Evolutionary conservation across 2,888 invertebrate species (phyloP), one percentile per base, ranked within the genome.

Genomic region (Strigamia maritima): DNA sequence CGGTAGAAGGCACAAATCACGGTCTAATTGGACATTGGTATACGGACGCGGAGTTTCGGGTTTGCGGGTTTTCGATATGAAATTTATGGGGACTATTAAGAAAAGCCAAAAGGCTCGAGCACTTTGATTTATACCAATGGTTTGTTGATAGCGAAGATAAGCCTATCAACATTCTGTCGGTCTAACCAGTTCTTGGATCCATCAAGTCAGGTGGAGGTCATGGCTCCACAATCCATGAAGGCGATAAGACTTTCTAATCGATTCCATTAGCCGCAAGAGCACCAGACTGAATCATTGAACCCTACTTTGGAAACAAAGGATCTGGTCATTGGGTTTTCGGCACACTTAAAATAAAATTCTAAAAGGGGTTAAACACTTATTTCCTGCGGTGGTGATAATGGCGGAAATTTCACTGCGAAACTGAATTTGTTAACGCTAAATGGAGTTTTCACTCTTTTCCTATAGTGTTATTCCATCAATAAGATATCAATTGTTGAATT

Each of bases 231-330:
- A 74, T 74, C 74, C 74, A 31, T 74, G 74, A 74, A 74, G 74
- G 28, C 74, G 74, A 74, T 74, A 74, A 74, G 74, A 31, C 74
- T 19, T 28, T 74, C 74, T 31, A 74, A 74, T 74, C 74, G 74
- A 74, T 74, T 74, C 74, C 74, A 74, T 74, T 74, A 74, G 74
- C 74, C 74, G 31, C 49, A 49, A 49, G 49, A 49, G 49, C 49
- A 49, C 49, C 49, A 49, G 49, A 49, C 49, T 49, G 49, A 49
- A 49, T 49, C 49, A 49, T 49, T 49, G 49, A 49, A 49, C 49
- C 49, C 49, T 49, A 49, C 49, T 49, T 49, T 49, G 49, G 49
- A 49, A 49, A 49, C 49, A n/a, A 19, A 19, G 49, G 49, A 49
- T 49, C n/a, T 49, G n/a, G n/a, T 49, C 49, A 49, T 49, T 49